Percentiles rank a stretch among this genome's conserved stretches.
phyloP scores from a whole-genome alignment of 1,140 invertebrate species.

The Bombyx mandarina region DNA sequence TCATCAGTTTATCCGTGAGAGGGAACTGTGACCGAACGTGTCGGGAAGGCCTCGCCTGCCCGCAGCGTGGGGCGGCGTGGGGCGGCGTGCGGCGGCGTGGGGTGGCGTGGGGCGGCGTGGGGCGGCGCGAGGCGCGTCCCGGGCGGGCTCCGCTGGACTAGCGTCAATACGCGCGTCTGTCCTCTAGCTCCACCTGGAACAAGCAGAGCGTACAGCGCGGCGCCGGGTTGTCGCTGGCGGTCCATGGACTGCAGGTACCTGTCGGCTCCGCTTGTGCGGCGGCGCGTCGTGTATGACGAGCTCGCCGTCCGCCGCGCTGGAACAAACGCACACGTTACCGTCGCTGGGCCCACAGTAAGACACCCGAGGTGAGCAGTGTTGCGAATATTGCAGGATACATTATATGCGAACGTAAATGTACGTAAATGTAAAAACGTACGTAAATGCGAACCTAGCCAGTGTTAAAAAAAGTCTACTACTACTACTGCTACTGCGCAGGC shows the following conservation, averaged over 20 bases:
- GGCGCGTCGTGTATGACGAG: slow-evolving; percentile 60
- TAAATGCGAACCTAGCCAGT: not conserved
- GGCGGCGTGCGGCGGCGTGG: not conserved
- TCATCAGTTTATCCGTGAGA: no score
- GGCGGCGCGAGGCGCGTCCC: not conserved
- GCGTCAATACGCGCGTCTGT: slow-evolving; percentile 57
- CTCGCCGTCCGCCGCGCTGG: slow-evolving; percentile 46
- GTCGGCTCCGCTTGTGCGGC: slow-evolving; percentile 41
- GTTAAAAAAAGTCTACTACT: not conserved
- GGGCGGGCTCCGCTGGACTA: not conserved
- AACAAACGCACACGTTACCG: slow-evolving; percentile 30
- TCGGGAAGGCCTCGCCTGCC: not conserved
- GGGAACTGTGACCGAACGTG: no score
- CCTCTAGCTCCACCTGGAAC: slow-evolving; percentile 47
- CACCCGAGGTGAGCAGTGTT: not conserved
- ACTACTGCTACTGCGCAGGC: no score
- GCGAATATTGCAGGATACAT: not conserved
- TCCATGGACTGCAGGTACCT: not conserved
- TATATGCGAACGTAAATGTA: not conserved
- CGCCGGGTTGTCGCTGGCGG: not conserved
- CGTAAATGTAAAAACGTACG: not conserved
- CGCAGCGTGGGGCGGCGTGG: not conserved
- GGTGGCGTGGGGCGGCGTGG: not conserved
- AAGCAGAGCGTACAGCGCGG: not conserved
- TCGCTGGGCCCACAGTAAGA: slow-evolving; percentile 19